Evolutionary conservation across 1,140 invertebrate genomes (phyloP).

Genomic region (Gryllus bimaculatus): DNA sequence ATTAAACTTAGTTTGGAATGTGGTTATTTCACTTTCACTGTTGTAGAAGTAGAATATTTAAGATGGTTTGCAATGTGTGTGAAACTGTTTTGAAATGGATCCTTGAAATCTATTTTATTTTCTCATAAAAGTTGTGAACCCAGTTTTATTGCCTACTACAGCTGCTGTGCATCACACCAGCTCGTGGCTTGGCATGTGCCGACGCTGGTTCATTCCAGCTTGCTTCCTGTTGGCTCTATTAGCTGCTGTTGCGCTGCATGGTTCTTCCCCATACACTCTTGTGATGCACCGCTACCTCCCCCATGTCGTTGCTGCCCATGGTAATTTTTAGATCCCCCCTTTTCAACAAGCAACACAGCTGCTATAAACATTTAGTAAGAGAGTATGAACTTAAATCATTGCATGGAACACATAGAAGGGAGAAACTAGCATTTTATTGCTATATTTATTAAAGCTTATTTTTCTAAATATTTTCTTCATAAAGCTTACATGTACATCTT

Average conservation of each 20-base stretch:
- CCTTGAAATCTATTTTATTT: too few relatives aligned
- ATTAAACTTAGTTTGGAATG: too few relatives aligned
- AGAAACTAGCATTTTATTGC: background rate
- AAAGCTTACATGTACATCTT: background rate
- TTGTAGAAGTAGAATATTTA: too few relatives aligned
- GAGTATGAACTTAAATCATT: background rate
- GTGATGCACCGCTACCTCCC: slow-evolving; percentile 12
- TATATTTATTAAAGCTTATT: background rate
- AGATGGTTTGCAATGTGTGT: too few relatives aligned
- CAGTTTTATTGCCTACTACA: background rate
- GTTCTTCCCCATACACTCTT: slow-evolving; percentile 12
- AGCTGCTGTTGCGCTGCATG: slow-evolving; percentile 12
- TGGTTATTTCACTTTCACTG: too few relatives aligned
- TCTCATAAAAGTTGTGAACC: too few relatives aligned
- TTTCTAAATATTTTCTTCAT: background rate
- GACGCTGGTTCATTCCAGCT: slow-evolving; percentile 12
- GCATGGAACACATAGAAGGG: background rate
- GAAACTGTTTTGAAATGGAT: too few relatives aligned
- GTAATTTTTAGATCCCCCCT: background rate
- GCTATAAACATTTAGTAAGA: background rate
- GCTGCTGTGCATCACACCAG: background rate
- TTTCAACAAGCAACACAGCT: background rate
- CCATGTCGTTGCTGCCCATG: slow-evolving; percentile 10
- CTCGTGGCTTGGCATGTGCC: slow-evolving; percentile 9
- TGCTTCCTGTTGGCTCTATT: slow-evolving; percentile 15